Evolutionary conservation across 1,140 invertebrate genomes (phyloP).

Genomic region (Telenomus remus): DNA sequence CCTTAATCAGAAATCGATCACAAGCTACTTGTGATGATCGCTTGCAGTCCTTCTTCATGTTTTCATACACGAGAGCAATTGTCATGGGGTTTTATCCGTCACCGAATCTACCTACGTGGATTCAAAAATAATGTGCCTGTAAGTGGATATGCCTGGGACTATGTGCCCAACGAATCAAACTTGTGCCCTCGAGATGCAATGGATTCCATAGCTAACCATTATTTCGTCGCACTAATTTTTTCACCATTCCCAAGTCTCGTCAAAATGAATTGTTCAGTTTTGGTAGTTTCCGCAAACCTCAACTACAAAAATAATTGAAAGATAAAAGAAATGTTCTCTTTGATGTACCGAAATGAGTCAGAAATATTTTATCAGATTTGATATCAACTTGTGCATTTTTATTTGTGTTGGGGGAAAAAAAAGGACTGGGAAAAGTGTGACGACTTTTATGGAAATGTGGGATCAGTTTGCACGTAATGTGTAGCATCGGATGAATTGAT

Average conservation of each 20-base stretch:
- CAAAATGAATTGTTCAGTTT: neutral
- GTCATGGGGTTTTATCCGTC: conserved; percentile 39
- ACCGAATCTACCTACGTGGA: conserved; percentile 44
- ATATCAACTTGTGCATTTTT: no score
- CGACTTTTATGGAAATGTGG: no score
- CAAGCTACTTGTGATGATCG: neutral
- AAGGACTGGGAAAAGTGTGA: no score
- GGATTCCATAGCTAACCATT: conserved; percentile 27
- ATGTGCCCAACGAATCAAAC: conserved; percentile 16
- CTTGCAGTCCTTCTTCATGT: neutral
- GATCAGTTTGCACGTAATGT: no score
- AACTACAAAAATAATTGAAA: no score
- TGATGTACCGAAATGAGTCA: no score
- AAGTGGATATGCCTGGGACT: conserved; percentile 59
- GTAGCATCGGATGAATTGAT: no score
- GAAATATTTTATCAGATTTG: no score
- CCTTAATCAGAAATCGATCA: neutral
- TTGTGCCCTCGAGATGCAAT: conserved; percentile 13
- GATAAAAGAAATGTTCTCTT: no score
- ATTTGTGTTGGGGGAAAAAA: no score
- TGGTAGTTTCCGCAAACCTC: no score
- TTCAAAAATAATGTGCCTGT: conserved; percentile 49
- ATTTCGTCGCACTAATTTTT: conserved; percentile 4
- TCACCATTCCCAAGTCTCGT: conserved; percentile 2
- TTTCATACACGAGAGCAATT: conserved; percentile 38